Percentiles rank a stretch among this genome's conserved stretches.
These are phyloP conservation scores for Hedya salicella DNA, from an alignment of 2,888 invertebrate species.

Conservation along the genomic window DNA sequence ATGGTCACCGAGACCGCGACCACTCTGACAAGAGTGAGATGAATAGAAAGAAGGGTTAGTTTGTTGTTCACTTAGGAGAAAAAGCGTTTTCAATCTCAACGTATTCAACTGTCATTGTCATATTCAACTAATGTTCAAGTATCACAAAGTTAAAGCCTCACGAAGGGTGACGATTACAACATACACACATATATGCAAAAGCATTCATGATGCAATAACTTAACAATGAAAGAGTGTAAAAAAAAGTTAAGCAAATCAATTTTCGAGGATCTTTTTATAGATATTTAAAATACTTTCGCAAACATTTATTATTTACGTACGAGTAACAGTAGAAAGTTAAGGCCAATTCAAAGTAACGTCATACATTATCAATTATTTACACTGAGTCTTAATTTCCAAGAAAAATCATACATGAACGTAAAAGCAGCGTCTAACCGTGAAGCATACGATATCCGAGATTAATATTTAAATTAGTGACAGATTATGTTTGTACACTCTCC, in stretches of 20 bases:
- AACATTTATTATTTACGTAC: constrained; percentile 6
- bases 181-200: no score
- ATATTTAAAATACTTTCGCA: constrained; percentile 23
- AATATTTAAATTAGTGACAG: constrained; percentile 22
- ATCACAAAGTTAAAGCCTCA: no score
- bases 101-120: no score
- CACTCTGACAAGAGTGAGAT: no score
- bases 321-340: constrained; percentile 58
- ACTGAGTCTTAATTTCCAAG: constrained; percentile 56
- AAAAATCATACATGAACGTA: constrained; percentile 46
- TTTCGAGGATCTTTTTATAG: constrained; percentile 1
- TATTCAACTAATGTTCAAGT: no score
- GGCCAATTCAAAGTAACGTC: constrained; percentile 53
- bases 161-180: no score
- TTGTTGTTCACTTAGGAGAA: no score
- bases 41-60: no score
- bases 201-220: no score
- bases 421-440: constrained; percentile 17
- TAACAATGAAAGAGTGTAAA: no score
- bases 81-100: no score
- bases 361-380: constrained; percentile 67
- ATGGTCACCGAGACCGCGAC: no score
- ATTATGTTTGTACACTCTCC: constrained; percentile 6
- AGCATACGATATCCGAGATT: constrained; percentile 29
- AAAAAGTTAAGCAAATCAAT: background rate